Conservation (phyloP, 2,113 vertebrate species). For the Pelodiscus sinensis region DNA sequence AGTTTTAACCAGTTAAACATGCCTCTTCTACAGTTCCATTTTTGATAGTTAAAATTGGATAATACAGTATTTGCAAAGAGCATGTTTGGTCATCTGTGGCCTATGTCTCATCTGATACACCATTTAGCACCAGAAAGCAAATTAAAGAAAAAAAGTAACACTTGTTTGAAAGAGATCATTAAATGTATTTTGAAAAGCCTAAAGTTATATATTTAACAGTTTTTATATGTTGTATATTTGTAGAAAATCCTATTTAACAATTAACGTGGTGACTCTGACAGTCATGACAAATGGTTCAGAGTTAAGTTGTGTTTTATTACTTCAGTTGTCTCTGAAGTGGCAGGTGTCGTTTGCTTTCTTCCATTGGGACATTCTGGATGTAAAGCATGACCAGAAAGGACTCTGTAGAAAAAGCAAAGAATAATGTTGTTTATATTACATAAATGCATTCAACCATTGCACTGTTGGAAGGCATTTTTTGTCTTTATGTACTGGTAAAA, state of each 20-base stretch:
- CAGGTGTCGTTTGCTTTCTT: conserved; percentile 82
- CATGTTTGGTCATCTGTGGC: conserved; percentile 85
- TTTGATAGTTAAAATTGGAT: conserved; percentile 87
- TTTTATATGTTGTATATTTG: conserved; percentile 99
- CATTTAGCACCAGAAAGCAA: conserved; percentile 84
- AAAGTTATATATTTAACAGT: conserved; percentile 99
- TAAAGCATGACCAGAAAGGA: conserved; percentile 81
- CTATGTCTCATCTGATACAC: conserved; percentile 78
- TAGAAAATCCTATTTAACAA: conserved; percentile 99
- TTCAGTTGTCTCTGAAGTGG: conserved; percentile 89
- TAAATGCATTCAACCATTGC: conserved; percentile 69
- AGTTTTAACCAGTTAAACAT: conserved; percentile 89
- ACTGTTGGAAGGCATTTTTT: conserved; percentile 76
- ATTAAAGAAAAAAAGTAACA: conserved; percentile 85
- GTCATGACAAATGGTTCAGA: conserved; percentile 81
- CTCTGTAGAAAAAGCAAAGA: conserved; percentile 82
- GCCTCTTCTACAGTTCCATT: conserved; percentile 88
- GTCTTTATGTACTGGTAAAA: conserved; percentile 83
- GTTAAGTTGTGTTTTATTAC: conserved; percentile 87
- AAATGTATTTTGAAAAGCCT: conserved; percentile 99
- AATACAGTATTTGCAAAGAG: conserved; percentile 86
- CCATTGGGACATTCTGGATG: conserved; percentile 79
- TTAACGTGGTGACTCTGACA: conserved; percentile 88
- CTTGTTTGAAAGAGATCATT: conserved; percentile 93
- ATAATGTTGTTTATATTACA: conserved; percentile 84